Evolutionary conservation across 2,888 invertebrate genomes (phyloP).

Genomic region (Lottia scabra): DNA sequence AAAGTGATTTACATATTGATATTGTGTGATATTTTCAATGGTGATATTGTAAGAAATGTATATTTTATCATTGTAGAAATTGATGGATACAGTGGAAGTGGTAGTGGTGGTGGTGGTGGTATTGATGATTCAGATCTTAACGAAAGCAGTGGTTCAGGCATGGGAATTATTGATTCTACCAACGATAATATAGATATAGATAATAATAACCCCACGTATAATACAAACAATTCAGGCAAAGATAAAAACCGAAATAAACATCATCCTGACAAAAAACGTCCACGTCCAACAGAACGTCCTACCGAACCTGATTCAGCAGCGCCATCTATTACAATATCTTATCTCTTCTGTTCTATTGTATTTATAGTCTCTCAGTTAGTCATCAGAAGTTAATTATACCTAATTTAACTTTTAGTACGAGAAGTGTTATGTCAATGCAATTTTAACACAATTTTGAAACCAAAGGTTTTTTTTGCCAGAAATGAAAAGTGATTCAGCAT

Average conservation of each 20-base stretch:
- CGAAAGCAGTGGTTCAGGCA: conserved; percentile 45
- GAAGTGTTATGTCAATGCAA: neutral
- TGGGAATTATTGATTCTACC: conserved; percentile 31
- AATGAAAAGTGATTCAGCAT: neutral
- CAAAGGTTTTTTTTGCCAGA: neutral
- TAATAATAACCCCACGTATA: conserved; percentile 18
- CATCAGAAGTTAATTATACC: neutral
- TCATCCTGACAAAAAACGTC: neutral
- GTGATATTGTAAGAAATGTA: neutral
- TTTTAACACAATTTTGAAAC: neutral
- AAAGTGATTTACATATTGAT: too few species aligned
- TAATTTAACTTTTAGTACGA: neutral
- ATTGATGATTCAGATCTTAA: conserved; percentile 22
- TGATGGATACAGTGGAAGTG: conserved; percentile 32
- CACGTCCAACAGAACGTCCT: neutral
- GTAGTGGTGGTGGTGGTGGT: conserved; percentile 32
- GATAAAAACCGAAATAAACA: neutral
- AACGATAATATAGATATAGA: conserved; percentile 25
- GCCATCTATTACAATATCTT: neutral
- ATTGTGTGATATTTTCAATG: too few species aligned
- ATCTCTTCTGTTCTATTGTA: too few species aligned
- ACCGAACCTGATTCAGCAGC: neutral
- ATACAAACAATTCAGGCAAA: neutral
- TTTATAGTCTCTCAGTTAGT: too few species aligned
- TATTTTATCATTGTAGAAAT: conserved; percentile 26